Conservation (phyloP, 2,888 invertebrate species). For the Sinotaia quadrata region DNA sequence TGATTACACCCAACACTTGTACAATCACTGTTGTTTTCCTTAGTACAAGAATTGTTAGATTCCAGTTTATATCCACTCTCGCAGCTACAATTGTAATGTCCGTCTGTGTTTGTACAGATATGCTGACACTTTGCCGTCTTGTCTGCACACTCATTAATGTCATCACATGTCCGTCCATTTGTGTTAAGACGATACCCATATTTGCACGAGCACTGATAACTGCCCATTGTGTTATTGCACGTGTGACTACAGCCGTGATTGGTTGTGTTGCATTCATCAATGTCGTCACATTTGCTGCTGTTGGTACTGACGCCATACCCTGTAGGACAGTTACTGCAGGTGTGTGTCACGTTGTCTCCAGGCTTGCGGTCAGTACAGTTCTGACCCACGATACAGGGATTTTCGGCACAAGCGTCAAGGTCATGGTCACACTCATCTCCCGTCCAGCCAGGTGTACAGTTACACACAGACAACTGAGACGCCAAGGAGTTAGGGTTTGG, state of each 20-base stretch:
- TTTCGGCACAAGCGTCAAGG: conserved; percentile 39
- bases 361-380: conserved; percentile 37
- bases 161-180: conserved; percentile 5
- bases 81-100: conserved; percentile 36
- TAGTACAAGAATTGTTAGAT: background rate
- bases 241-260: too few relatives aligned
- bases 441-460: conserved; percentile 36
- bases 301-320: conserved; percentile 14
- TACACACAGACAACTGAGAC: conserved; percentile 31
- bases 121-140: conserved; percentile 24
- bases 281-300: background rate
- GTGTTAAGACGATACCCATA: conserved; percentile 54
- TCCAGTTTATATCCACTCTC: conserved; percentile 1
- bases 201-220: too few relatives aligned
- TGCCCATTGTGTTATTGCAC: too few relatives aligned
- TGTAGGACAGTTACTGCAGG: conserved; percentile 25
- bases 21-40: background rate
- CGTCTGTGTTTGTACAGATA: conserved; percentile 33
- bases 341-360: too few relatives aligned
- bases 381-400: conserved; percentile 35
- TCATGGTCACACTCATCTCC: conserved; percentile 30
- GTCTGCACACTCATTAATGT: conserved; percentile 33
- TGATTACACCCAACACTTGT: background rate
- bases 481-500: background rate
- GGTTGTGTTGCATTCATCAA: too few relatives aligned